phyloP scores from a whole-genome alignment of 2,888 invertebrate genomes.

The Temnothorax rugatulus region DNA sequence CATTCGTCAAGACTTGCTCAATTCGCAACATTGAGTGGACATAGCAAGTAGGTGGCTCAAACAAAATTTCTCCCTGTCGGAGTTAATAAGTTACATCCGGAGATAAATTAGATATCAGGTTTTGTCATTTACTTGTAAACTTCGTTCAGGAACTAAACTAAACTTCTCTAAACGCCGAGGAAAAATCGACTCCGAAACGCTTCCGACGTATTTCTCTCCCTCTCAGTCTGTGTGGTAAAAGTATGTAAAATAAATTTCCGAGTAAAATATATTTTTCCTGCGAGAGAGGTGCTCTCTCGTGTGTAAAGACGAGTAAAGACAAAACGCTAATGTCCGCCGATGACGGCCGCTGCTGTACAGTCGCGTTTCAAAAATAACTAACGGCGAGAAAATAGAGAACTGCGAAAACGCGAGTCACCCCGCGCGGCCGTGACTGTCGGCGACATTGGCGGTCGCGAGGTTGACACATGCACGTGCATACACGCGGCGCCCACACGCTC shows the following conservation, averaged over 20 bases:
- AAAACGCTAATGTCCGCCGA: constrained; percentile 24
- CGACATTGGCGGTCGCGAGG: constrained; percentile 60
- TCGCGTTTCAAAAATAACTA: constrained; percentile 47
- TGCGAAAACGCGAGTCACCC: constrained; percentile 47
- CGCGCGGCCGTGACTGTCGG: constrained; percentile 50
- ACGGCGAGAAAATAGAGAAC: constrained; percentile 47
- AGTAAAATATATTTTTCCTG: not conserved
- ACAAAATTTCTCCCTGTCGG: not conserved
- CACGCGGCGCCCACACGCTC: constrained; percentile 36
- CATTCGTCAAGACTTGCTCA: constrained; percentile 16
- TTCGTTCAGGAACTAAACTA: not conserved
- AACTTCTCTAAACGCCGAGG: not conserved
- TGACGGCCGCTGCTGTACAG: constrained; percentile 30
- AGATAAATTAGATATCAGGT: constrained; percentile 5
- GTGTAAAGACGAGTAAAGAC: not conserved
- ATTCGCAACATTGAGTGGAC: constrained; percentile 3
- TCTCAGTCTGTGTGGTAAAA: not conserved
- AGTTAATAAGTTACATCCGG: not conserved
- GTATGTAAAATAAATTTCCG: not conserved
- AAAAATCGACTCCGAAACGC: not conserved
- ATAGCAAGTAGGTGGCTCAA: not conserved
- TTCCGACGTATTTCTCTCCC: not conserved
- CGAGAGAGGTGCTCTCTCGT: not conserved
- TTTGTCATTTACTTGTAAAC: not conserved
- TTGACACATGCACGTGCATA: constrained; percentile 61